These are phyloP conservation scores for Chymomyza amoena DNA, from an alignment of 2,888 invertebrate genomes.

Conservation along the genomic window DNA sequence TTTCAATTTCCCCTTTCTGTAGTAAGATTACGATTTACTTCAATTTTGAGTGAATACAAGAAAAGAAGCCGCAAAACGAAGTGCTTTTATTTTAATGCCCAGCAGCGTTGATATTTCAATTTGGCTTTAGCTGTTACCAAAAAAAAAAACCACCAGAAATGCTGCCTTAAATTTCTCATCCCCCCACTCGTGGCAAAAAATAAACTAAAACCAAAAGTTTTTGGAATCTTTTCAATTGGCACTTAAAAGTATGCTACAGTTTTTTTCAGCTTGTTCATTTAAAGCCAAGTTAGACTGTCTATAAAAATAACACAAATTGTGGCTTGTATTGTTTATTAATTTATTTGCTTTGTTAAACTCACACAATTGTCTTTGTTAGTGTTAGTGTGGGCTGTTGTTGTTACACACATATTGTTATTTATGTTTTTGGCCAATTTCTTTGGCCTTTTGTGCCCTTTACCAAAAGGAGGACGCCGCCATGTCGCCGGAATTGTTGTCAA, in stretches of 20 bases:
- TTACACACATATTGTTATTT: not conserved
- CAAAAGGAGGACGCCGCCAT: not conserved
- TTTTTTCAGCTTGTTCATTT: slow-evolving; percentile 6
- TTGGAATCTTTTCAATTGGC: slow-evolving; percentile 36
- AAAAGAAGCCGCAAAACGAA: too few species aligned
- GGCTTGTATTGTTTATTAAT: not conserved
- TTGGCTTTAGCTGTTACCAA: too few species aligned
- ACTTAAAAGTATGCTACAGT: slow-evolving; percentile 20
- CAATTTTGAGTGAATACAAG: too few species aligned
- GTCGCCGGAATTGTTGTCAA: slow-evolving; percentile 49
- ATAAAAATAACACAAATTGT: not conserved
- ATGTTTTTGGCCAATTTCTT: not conserved
- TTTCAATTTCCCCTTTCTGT: too few species aligned
- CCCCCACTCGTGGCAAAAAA: not conserved
- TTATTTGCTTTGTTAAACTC: not conserved
- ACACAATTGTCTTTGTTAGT: not conserved
- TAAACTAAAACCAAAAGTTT: not conserved
- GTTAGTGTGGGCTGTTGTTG: too few species aligned
- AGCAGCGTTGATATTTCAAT: too few species aligned
- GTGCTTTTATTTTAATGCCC: too few species aligned
- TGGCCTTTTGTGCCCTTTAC: not conserved
- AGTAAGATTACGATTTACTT: too few species aligned
- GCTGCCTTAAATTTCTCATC: not conserved
- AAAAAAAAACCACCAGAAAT: not conserved
- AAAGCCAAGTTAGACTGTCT: not conserved